Conservation (phyloP, 2,888 invertebrate species). For the Tetranychus piercei region DNA sequence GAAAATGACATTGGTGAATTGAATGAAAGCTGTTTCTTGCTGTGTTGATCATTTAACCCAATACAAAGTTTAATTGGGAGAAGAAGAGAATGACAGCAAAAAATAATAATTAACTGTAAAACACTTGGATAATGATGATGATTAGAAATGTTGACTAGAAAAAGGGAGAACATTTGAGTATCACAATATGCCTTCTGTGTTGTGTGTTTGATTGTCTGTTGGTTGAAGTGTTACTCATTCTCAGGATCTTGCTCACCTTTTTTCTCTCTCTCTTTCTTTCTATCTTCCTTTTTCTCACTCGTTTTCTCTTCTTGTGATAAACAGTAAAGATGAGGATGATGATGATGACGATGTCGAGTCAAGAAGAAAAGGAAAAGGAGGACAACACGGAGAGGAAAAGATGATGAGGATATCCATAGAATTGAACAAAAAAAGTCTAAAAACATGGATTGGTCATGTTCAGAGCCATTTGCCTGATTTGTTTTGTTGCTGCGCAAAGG, state of each 20-base stretch:
- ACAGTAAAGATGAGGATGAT: neutral
- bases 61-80: neutral
- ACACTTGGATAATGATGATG: neutral
- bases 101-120: neutral
- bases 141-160: neutral
- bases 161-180: neutral
- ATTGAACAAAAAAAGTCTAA: neutral
- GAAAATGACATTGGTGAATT: too few species aligned
- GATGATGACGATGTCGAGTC: neutral
- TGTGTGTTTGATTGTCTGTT: neutral
- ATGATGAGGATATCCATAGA: neutral
- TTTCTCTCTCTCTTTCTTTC: conserved; percentile 6
- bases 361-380: neutral
- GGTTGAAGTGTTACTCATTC: neutral
- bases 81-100: neutral
- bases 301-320: neutral
- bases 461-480: neutral
- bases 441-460: neutral
- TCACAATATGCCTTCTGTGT: neutral
- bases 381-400: neutral
- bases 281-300: conserved; percentile 7
- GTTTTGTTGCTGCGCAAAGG: neutral
- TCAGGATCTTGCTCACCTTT: conserved; percentile 1
- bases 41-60: too few species aligned
- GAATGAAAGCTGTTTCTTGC: too few species aligned